phyloP scores from a whole-genome alignment of 2,888 invertebrate genomes.

The Capitulum mitella region DNA sequence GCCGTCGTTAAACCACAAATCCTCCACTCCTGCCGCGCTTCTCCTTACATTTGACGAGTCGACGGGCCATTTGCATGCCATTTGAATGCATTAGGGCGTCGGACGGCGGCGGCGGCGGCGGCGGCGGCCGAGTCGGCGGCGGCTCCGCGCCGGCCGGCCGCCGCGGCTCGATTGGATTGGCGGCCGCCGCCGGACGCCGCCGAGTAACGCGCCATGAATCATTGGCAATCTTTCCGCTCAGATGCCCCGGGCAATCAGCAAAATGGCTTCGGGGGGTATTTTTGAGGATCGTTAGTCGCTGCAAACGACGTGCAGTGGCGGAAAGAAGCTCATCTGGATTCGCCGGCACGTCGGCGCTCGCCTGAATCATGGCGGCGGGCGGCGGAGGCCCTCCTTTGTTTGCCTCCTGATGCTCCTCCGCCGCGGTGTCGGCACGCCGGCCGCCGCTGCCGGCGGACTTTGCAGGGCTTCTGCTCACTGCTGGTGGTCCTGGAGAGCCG shows the following conservation, averaged over 20 bases:
- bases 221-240: slow-evolving; percentile 18
- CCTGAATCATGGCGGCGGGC: neutral
- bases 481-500: too few species aligned
- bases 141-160: too few species aligned
- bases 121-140: neutral
- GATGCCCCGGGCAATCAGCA: slow-evolving; percentile 8
- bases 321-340: slow-evolving; percentile 14
- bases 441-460: neutral
- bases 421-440: neutral
- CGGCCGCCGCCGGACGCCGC: neutral
- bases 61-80: neutral
- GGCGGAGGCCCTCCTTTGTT: neutral
- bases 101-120: neutral
- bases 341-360: neutral
- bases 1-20: slow-evolving; percentile 23
- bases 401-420: neutral
- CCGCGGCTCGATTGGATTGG: neutral
- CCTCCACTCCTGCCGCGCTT: slow-evolving; percentile 13
- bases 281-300: slow-evolving; percentile 21
- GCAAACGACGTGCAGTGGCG: neutral
- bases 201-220: slow-evolving; percentile 9
- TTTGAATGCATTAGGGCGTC: slow-evolving; percentile 8
- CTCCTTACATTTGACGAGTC: slow-evolving; percentile 3
- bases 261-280: slow-evolving; percentile 15
- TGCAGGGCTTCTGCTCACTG: too few species aligned